Conservation (phyloP, 2,113 vertebrate genomes). For the Taxidea taxus region DNA sequence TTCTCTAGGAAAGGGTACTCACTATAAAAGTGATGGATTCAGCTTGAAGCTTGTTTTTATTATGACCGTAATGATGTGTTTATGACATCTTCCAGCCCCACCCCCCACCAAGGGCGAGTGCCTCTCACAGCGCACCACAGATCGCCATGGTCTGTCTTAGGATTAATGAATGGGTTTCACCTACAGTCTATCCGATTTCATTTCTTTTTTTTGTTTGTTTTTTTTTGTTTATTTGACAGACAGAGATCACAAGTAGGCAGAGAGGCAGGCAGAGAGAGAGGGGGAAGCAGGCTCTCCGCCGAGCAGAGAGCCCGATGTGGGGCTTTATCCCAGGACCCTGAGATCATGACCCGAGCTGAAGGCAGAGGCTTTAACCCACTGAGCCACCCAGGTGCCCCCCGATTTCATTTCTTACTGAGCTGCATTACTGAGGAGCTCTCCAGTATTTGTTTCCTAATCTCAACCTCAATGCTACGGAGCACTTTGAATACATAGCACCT, state of each 20-base stretch:
- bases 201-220: no score
- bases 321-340: no score
- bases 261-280: no score
- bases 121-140: not conserved
- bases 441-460: not conserved
- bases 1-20: not conserved
- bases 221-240: no score
- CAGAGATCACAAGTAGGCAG: no score
- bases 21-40: not conserved
- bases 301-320: no score
- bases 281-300: no score
- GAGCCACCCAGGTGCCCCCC: no score
- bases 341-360: no score
- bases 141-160: not conserved
- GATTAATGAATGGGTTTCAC: not conserved
- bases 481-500: constrained; percentile 35
- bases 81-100: not conserved
- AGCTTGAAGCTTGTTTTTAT: not conserved
- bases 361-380: no score
- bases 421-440: not conserved
- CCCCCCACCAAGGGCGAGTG: not conserved
- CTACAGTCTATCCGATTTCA: not conserved
- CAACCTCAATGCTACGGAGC: not conserved
- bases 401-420: not conserved
- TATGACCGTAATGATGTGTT: not conserved